phyloP scores from a whole-genome alignment of 2,888 invertebrate species.

The Taphrorychus bicolor region DNA sequence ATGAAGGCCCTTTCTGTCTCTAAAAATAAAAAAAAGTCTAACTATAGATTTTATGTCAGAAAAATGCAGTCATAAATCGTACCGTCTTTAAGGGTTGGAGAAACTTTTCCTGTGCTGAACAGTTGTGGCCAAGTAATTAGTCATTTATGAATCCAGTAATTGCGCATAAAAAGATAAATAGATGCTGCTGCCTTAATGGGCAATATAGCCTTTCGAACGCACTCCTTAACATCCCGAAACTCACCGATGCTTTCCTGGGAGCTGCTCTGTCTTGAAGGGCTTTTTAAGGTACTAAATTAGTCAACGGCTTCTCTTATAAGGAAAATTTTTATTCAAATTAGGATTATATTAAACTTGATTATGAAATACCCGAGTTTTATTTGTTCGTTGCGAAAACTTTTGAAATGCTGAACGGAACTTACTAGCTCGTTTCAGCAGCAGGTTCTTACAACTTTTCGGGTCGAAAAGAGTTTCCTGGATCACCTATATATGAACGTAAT shows the following conservation, averaged over 20 bases:
- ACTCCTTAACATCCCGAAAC: constrained; percentile 49
- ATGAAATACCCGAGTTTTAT: constrained; percentile 47
- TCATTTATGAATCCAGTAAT: constrained; percentile 61
- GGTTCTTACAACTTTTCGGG: background rate
- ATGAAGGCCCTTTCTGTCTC: background rate
- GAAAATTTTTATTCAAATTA: constrained; percentile 56
- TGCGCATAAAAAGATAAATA: constrained; percentile 61
- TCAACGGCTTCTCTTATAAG: constrained; percentile 52
- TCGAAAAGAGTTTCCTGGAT: background rate
- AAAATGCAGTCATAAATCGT: constrained; percentile 39
- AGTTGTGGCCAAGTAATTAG: constrained; percentile 59
- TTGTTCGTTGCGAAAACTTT: background rate
- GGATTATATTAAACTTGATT: constrained; percentile 56
- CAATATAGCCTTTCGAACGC: constrained; percentile 46
- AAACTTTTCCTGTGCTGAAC: constrained; percentile 54
- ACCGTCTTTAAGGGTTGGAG: constrained; percentile 53
- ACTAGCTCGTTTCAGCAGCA: background rate
- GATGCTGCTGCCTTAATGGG: constrained; percentile 57
- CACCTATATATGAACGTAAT: too few relatives aligned
- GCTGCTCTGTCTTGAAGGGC: constrained; percentile 49
- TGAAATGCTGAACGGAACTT: constrained; percentile 1
- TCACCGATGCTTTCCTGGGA: constrained; percentile 42
- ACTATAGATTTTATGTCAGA: constrained; percentile 40
- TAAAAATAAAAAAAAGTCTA: background rate
- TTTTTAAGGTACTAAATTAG: constrained; percentile 57